These are phyloP conservation scores for Corapipo altera DNA, from an alignment of 2,113 vertebrate genomes.

Conservation along the genomic window DNA sequence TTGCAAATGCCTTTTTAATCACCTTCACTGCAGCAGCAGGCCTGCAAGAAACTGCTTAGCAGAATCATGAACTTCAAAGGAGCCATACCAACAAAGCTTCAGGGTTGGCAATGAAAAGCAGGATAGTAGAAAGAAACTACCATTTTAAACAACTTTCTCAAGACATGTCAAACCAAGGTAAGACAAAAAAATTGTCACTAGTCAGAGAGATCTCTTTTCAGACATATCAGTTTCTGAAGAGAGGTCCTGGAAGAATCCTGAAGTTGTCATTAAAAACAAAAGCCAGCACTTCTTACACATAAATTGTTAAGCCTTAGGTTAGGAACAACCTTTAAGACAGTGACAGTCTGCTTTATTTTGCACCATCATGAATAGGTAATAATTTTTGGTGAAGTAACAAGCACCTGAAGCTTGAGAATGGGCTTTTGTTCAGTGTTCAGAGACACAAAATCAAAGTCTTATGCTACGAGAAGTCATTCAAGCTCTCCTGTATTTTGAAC, in stretches of 20 bases:
- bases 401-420: neutral
- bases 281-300: neutral
- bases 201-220: neutral
- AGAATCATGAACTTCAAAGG: neutral
- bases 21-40: neutral
- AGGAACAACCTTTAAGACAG: neutral
- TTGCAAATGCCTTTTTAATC: constrained; percentile 24
- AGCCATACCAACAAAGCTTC: neutral
- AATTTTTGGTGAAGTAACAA: neutral
- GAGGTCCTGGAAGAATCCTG: neutral
- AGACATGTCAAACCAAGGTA: neutral
- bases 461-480: neutral
- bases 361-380: neutral
- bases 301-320: neutral
- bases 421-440: neutral
- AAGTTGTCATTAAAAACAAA: neutral
- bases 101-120: neutral
- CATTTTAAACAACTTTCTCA: neutral
- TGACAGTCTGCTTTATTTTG: neutral
- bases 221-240: neutral
- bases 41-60: neutral
- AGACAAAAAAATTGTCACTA: neutral
- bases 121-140: neutral
- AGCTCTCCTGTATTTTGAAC: neutral
- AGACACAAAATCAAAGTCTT: neutral